phyloP scores from a whole-genome alignment of 2,797 vertebrate species.

The Lateolabrax maculatus region DNA sequence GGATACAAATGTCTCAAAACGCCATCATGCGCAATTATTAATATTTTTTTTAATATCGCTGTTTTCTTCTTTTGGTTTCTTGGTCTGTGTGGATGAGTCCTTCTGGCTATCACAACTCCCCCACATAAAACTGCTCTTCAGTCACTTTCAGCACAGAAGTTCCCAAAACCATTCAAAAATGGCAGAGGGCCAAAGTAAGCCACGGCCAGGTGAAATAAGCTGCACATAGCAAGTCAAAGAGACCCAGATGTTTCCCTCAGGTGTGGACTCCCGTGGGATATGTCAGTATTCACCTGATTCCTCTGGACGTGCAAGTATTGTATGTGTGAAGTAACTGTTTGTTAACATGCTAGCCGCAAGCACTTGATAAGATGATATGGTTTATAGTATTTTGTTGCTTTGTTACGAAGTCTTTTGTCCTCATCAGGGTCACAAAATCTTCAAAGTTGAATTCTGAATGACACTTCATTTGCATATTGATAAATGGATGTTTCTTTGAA shows the following conservation, averaged over 20 bases:
- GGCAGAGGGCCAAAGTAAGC: background rate
- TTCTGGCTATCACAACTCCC: background rate
- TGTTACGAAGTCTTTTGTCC: background rate
- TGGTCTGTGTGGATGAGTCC: slow-evolving; percentile 3
- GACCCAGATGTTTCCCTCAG: background rate
- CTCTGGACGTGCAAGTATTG: background rate
- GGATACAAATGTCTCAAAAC: background rate
- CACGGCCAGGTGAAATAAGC: background rate
- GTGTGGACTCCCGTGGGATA: background rate
- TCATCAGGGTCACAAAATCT: background rate
- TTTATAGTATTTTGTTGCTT: background rate
- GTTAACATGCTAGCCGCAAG: background rate
- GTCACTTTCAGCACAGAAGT: background rate
- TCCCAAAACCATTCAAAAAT: background rate
- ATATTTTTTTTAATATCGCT: too few relatives aligned
- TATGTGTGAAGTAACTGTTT: too few relatives aligned
- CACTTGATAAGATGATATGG: background rate
- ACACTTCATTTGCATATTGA: background rate
- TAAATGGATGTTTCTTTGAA: background rate
- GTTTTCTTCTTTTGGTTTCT: background rate
- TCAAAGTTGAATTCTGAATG: background rate
- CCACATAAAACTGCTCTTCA: background rate
- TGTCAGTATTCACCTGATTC: background rate
- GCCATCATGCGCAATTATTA: background rate
- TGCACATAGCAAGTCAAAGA: background rate